Evolutionary conservation across 2,888 invertebrate species (phyloP).

Genomic region (Griposia aprilina): DNA sequence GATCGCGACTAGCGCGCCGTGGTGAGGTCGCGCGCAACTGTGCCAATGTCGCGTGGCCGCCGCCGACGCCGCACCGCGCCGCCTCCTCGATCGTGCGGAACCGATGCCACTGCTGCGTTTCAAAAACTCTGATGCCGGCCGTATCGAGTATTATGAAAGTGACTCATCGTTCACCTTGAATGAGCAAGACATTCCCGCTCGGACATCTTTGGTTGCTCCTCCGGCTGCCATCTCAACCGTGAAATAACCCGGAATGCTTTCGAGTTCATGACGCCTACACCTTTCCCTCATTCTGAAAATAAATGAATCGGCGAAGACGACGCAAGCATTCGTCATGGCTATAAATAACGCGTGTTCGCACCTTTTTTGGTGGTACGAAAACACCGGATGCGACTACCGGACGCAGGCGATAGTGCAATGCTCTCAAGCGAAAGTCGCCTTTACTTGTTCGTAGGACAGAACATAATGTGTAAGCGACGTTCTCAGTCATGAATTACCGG

Average conservation of each 20-base stretch:
- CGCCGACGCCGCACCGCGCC: slow-evolving; percentile 74
- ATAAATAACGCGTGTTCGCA: slow-evolving; percentile 88
- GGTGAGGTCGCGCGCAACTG: slow-evolving; percentile 88
- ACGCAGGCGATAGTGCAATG: slow-evolving; percentile 84
- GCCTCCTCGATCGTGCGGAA: slow-evolving; percentile 84
- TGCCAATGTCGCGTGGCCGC: slow-evolving; percentile 87
- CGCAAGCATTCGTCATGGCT: slow-evolving; percentile 85
- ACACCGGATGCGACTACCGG: slow-evolving; percentile 89
- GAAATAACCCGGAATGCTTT: slow-evolving; percentile 73
- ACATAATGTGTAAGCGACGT: slow-evolving; percentile 73
- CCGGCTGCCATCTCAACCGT: slow-evolving; percentile 58
- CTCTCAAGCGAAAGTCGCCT: slow-evolving; percentile 82
- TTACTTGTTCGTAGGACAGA: slow-evolving; percentile 69
- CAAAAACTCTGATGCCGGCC: slow-evolving; percentile 57
- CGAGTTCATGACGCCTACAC: slow-evolving; percentile 78
- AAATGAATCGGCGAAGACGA: slow-evolving; percentile 81
- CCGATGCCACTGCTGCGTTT: slow-evolving; percentile 72
- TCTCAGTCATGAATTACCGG: slow-evolving; percentile 79
- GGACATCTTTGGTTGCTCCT: slow-evolving; percentile 42
- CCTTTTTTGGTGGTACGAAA: slow-evolving; percentile 89
- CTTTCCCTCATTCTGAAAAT: slow-evolving; percentile 83
- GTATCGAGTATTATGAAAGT: slow-evolving; percentile 56
- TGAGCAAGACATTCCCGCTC: slow-evolving; percentile 47
- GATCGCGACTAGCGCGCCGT: slow-evolving; percentile 78
- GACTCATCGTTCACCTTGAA: slow-evolving; percentile 68